Evolutionary conservation across 1,140 invertebrate genomes (phyloP), one percentile per base, ranked within the genome.

Genomic region (Drosophila kepulauana): DNA sequence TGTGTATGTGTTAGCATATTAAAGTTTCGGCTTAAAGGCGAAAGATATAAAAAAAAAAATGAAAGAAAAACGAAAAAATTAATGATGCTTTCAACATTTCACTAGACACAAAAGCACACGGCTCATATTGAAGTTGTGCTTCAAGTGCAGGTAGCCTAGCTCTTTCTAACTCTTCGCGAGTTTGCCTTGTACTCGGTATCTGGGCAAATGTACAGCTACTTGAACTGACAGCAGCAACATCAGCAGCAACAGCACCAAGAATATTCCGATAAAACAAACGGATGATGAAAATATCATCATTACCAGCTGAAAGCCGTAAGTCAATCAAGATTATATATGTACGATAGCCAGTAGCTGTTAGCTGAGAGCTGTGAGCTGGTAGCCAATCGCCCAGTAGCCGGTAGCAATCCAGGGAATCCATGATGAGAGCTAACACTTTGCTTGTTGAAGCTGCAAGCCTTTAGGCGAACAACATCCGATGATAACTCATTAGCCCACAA

Each of bases 1-100:
- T 41, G 13, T 45, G 3, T 33, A 43, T 56, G 41, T 43, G 11
- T 13, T 43, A 43, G n/a, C 41, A 65, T 11, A 15, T 1, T 3
- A 5, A n/a, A 15, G 6, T 13, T 6, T 35, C 30, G 6, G 28
- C 48, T 64, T 48, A 49, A 51, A 76, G 65, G 58, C 66, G 62
- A 65, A 85, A 80, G 67, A 75, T 54, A 82, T 64, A 78, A 79
- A 73, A 70, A 61, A 61, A 20, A 62, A 76, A 87, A 71, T 77
- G 56, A 81, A 72, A 78, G 78, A 79, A 70, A 62, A 81, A 72
- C 71, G 78, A 79, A 70, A 62, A 73, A 87, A 71, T 89, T 87
- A 87, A 87, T 87, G 84, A 87, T 84, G 84, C 84, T 87, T 87
- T 87, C 84, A 88, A 89, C 84, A 87, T 87, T 87, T 87, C 84